Evolutionary conservation across 2,888 invertebrate species (phyloP).

Genomic region (Drosophila quinaria): DNA sequence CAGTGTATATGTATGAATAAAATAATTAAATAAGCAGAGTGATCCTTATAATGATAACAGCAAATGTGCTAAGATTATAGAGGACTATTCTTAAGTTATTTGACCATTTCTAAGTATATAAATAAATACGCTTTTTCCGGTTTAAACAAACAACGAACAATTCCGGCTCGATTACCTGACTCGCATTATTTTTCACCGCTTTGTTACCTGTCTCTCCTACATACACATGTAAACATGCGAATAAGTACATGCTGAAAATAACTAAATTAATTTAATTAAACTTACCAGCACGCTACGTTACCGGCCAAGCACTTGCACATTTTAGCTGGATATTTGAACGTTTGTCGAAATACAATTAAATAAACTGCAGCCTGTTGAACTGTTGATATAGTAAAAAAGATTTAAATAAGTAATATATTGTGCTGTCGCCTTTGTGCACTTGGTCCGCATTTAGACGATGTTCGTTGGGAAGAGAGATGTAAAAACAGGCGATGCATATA

Average conservation of each 20-base stretch:
- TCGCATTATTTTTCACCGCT: not conserved
- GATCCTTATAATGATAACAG: conserved; percentile 1
- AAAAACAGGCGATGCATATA: not conserved
- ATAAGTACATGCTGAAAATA: not conserved
- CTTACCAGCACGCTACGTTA: conserved; percentile 82
- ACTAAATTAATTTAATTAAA: conserved; percentile 25
- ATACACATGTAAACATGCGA: not conserved
- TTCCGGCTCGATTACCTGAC: conserved; percentile 5
- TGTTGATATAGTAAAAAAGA: not conserved
- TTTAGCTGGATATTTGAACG: conserved; percentile 34
- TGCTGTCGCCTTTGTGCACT: conserved; percentile 1
- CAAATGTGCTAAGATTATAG: not conserved
- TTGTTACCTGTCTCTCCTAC: not conserved
- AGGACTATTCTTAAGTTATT: not conserved
- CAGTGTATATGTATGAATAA: not conserved
- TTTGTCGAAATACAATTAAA: conserved; percentile 37
- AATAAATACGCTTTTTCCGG: conserved; percentile 1
- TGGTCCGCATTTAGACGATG: conserved; percentile 2
- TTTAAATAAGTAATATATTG: conserved; percentile 1
- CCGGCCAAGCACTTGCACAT: conserved; percentile 83
- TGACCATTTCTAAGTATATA: not conserved
- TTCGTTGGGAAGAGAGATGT: not conserved
- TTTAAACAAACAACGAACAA: not conserved
- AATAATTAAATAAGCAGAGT: not conserved
- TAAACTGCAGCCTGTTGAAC: conserved; percentile 7